A percentile compares a stretch with the other conserved stretches of the same genome.
These are phyloP conservation scores for Falcunculus frontatus DNA, from an alignment of 2,113 vertebrate species.

Conservation along the genomic window DNA sequence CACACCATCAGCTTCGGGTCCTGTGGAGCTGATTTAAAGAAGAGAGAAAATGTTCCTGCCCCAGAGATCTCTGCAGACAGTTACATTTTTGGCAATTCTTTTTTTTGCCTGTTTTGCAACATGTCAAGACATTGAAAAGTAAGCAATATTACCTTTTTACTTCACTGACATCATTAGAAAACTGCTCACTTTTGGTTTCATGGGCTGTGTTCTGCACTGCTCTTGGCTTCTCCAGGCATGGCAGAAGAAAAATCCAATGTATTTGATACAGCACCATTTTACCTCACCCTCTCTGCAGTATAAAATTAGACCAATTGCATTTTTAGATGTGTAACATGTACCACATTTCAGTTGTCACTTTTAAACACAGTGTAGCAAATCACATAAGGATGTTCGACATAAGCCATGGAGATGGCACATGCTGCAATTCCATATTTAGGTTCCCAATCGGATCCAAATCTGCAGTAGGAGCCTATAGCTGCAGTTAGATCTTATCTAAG, in stretches of 20 bases:
- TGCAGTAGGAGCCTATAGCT: neutral
- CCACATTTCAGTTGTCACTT: neutral
- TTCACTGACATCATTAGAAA: neutral
- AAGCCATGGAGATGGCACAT: neutral
- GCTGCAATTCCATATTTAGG: neutral
- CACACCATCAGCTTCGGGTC: neutral
- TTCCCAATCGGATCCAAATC: neutral
- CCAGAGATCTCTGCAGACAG: slow-evolving; percentile 8
- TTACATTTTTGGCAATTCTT: neutral
- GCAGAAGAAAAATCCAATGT: neutral
- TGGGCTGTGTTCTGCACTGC: neutral
- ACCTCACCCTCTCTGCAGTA: neutral
- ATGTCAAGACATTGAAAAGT: slow-evolving; percentile 51
- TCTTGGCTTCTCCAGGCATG: neutral
- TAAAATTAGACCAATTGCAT: neutral
- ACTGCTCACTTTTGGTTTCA: neutral
- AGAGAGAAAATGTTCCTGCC: slow-evolving; percentile 31
- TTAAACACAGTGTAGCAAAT: neutral
- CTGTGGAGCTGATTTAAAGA: neutral
- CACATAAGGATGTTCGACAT: neutral
- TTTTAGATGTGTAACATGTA: neutral
- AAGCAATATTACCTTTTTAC: neutral
- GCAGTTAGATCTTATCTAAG: neutral
- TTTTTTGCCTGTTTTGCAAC: slow-evolving; percentile 10
- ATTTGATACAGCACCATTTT: neutral